Conservation (phyloP, 64 coral and sea anemone genomes). For the Montipora sp. region DNA sequence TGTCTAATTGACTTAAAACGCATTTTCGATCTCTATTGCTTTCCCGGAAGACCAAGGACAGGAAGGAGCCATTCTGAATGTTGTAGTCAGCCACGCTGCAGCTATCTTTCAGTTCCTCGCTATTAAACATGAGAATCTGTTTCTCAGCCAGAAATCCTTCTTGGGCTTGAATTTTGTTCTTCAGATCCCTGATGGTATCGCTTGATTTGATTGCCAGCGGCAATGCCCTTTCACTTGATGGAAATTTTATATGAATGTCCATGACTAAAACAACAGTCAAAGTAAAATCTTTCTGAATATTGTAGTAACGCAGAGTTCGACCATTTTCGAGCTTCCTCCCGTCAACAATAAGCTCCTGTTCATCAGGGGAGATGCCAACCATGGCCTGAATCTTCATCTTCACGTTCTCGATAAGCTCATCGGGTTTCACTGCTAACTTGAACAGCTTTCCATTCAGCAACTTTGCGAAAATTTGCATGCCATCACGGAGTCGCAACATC, state of each 20-base stretch:
- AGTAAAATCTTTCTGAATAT: background rate
- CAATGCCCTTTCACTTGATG: too few species aligned
- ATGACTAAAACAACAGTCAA: too few species aligned
- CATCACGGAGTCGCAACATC: background rate
- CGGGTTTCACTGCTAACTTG: background rate
- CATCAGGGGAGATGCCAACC: too few species aligned
- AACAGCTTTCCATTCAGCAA: too few species aligned
- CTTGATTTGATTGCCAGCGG: background rate
- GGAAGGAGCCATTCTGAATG: background rate
- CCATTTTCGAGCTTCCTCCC: background rate
- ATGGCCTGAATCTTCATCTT: too few species aligned
- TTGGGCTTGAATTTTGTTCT: background rate
- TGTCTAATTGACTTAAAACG: too few species aligned
- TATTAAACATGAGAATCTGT: background rate
- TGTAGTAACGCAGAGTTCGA: background rate
- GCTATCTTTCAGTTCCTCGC: background rate
- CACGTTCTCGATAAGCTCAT: background rate
- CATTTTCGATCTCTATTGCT: too few species aligned
- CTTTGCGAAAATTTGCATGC: too few species aligned
- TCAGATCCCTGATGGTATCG: background rate
- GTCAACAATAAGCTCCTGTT: too few species aligned
- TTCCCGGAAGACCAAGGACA: too few species aligned
- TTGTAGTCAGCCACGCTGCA: background rate
- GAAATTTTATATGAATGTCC: too few species aligned
- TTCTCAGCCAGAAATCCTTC: background rate